These are phyloP conservation scores for Opisthograptis luteolata DNA, from an alignment of 2,888 invertebrate genomes.

Conservation along the genomic window DNA sequence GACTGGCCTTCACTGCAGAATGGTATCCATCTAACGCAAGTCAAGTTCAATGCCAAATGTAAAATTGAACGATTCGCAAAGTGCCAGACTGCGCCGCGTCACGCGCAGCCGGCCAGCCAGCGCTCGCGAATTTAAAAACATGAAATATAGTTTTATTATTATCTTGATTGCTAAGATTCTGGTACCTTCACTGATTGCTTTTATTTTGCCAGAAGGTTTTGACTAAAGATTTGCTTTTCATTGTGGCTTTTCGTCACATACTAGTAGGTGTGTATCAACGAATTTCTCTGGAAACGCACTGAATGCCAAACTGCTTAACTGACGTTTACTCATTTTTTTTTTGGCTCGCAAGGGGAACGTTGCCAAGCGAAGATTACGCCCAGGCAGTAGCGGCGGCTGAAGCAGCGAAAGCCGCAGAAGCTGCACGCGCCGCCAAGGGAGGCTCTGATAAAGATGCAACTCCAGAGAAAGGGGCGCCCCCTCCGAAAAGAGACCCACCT, in stretches of 20 bases:
- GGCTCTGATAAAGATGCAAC: too few species aligned
- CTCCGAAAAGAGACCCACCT: neutral
- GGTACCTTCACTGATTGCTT: neutral
- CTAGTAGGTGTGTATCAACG: too few species aligned
- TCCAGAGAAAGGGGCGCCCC: too few species aligned
- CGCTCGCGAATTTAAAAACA: slow-evolving; percentile 1
- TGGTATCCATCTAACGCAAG: slow-evolving; percentile 23
- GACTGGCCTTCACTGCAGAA: slow-evolving; percentile 20
- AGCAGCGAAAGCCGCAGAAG: slow-evolving; percentile 3
- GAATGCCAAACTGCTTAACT: too few species aligned
- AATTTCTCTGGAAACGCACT: too few species aligned
- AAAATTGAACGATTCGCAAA: slow-evolving; percentile 8
- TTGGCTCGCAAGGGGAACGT: slow-evolving; percentile 16
- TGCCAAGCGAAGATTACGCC: slow-evolving; percentile 20
- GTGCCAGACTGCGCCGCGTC: slow-evolving; percentile 3
- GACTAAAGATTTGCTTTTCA: too few species aligned
- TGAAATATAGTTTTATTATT: neutral
- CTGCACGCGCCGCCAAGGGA: too few species aligned
- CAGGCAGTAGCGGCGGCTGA: slow-evolving; percentile 6
- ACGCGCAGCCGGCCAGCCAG: too few species aligned
- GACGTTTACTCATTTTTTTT: neutral
- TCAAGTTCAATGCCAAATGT: slow-evolving; percentile 43
- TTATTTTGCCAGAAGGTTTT: too few species aligned
- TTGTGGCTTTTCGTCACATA: too few species aligned
- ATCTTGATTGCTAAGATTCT: neutral